phyloP scores from a whole-genome alignment of 2,113 vertebrate genomes.

The Gallinago paraguaiae region DNA sequence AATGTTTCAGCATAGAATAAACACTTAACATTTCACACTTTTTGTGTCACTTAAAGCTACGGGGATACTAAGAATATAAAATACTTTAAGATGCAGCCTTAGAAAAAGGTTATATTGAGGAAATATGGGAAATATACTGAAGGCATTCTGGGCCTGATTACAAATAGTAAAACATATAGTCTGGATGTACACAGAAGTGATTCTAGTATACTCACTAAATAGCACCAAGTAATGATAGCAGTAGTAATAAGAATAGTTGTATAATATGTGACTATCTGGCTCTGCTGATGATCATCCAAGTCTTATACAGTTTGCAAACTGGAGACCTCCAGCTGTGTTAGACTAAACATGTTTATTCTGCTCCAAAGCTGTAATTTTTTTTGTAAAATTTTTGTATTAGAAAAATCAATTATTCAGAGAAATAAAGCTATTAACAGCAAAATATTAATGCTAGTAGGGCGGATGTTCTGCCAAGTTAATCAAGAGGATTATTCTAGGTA shows the following conservation, averaged over 20 bases:
- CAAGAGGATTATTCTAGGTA: background rate
- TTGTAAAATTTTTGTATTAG: background rate
- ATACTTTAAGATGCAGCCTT: background rate
- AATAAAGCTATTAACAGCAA: background rate
- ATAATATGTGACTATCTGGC: background rate
- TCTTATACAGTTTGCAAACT: background rate
- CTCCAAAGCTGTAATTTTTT: background rate
- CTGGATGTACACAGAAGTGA: background rate
- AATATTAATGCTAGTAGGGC: background rate
- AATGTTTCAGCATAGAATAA: background rate
- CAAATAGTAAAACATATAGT: background rate
- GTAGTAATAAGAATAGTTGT: background rate
- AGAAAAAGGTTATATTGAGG: background rate
- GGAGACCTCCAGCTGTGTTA: background rate
- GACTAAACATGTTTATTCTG: background rate
- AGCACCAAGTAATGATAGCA: background rate
- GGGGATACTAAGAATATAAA: background rate
- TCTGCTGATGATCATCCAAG: background rate
- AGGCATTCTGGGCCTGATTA: background rate
- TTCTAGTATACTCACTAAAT: background rate
- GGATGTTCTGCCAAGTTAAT: background rate
- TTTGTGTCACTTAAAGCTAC: background rate
- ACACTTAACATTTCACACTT: background rate
- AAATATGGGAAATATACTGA: background rate
- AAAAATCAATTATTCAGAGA: background rate